These are phyloP conservation scores for Tilapia sparmanii DNA, from an alignment of 2,113 vertebrate genomes.

Conservation along the genomic window DNA sequence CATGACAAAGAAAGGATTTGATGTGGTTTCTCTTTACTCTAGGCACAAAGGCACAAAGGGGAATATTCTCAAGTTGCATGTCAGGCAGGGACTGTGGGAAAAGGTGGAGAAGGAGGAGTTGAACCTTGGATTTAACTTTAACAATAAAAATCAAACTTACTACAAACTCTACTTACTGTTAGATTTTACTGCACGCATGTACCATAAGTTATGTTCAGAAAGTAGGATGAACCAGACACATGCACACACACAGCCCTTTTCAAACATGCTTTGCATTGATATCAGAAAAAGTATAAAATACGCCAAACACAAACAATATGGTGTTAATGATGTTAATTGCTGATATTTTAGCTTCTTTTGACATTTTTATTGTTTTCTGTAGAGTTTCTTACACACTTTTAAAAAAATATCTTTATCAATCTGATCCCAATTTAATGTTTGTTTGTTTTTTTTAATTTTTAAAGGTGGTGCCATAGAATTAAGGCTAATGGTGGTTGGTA, in stretches of 20 bases:
- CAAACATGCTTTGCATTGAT: not conserved
- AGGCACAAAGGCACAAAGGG: not conserved
- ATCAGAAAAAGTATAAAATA: not conserved
- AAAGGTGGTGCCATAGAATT: constrained; percentile 50
- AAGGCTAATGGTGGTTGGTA: constrained; percentile 66
- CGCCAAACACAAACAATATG: not conserved
- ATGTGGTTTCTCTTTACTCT: not conserved
- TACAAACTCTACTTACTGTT: not conserved
- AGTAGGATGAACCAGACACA: not conserved
- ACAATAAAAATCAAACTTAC: not conserved
- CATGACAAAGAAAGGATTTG: not conserved
- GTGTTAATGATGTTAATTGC: not conserved
- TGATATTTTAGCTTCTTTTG: not conserved
- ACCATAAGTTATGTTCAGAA: not conserved
- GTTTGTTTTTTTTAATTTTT: rapidly evolving
- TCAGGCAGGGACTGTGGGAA: not conserved
- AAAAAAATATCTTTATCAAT: not conserved
- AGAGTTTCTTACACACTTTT: not conserved
- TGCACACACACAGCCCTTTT: not conserved
- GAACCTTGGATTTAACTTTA: not conserved
- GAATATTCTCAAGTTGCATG: not conserved
- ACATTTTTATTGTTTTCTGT: not conserved
- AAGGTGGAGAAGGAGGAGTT: not conserved
- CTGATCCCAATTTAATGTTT: not conserved
- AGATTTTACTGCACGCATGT: not conserved